Percentiles rank a stretch among this genome's conserved stretches.
These are phyloP conservation scores for Tyria jacobaeae DNA, from an alignment of 2,888 invertebrate genomes.

Conservation along the genomic window DNA sequence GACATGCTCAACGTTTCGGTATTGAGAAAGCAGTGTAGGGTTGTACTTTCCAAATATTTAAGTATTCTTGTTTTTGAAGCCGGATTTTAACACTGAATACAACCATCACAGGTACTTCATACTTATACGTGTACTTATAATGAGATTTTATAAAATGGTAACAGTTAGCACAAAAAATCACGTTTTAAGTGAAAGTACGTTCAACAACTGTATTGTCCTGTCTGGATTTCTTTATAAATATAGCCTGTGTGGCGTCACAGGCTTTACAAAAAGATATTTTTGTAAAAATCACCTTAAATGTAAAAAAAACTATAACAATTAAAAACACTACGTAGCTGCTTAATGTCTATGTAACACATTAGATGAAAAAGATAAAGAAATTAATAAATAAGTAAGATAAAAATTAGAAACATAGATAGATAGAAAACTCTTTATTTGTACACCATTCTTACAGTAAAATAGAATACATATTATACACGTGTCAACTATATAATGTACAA, in stretches of 20 bases:
- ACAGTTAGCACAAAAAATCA: not conserved
- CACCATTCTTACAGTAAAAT: too few relatives aligned
- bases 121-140: not conserved
- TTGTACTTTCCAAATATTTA: conserved; percentile 19
- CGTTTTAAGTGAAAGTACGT: conserved; percentile 43
- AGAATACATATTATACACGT: too few relatives aligned
- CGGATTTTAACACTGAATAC: not conserved
- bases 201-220: conserved; percentile 44
- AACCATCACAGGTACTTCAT: not conserved
- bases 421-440: not conserved
- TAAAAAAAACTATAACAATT: not conserved
- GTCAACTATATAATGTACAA: too few relatives aligned
- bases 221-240: conserved; percentile 22
- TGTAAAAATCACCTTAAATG: conserved; percentile 13
- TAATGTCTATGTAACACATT: not conserved
- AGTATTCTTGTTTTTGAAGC: not conserved
- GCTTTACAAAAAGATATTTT: conserved; percentile 31
- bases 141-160: conserved; percentile 1
- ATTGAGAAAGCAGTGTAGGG: conserved; percentile 59
- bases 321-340: not conserved
- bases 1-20: conserved; percentile 54
- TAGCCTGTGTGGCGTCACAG: too few relatives aligned
- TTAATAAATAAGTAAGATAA: too few relatives aligned
- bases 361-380: too few relatives aligned
- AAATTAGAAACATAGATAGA: too few relatives aligned